These are phyloP conservation scores for Tenthredo amoena DNA, from an alignment of 2,888 invertebrate species.

Conservation along the genomic window DNA sequence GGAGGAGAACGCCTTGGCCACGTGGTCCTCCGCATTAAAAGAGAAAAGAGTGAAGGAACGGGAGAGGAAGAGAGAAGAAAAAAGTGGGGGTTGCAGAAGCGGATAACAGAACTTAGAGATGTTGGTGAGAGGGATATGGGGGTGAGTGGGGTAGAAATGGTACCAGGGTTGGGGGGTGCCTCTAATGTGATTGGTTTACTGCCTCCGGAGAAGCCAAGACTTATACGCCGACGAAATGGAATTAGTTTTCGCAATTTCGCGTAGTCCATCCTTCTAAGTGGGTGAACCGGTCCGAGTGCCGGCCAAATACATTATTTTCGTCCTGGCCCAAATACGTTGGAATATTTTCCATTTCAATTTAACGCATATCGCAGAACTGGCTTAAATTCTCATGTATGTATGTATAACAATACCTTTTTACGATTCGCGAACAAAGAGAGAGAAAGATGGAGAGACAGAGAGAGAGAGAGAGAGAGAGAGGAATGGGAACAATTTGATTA, in stretches of 20 bases:
- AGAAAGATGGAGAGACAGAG: neutral
- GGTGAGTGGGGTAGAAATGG: constrained; percentile 2
- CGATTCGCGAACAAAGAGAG: neutral
- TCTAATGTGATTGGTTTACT: constrained; percentile 75
- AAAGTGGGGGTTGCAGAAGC: constrained; percentile 35
- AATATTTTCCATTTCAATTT: constrained; percentile 35
- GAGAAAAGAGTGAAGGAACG: neutral
- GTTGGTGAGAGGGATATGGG: constrained; percentile 33
- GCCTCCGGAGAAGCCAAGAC: constrained; percentile 63
- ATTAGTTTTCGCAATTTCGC: constrained; percentile 73
- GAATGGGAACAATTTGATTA: constrained; percentile 9
- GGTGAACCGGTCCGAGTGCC: constrained; percentile 56
- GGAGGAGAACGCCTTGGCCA: neutral
- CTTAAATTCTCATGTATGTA: neutral
- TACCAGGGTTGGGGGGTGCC: constrained; percentile 55
- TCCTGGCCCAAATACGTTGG: constrained; percentile 47
- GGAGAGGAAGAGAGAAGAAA: neutral
- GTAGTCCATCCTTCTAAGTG: constrained; percentile 68
- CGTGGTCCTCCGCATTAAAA: constrained; percentile 18
- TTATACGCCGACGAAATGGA: constrained; percentile 70
- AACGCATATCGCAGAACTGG: neutral
- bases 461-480: neutral
- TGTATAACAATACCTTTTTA: neutral
- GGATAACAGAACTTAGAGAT: constrained; percentile 48
- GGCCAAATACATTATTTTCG: constrained; percentile 58